These are phyloP conservation scores for Xylota sylvarum DNA, from an alignment of 2,888 invertebrate genomes.

Conservation along the genomic window DNA sequence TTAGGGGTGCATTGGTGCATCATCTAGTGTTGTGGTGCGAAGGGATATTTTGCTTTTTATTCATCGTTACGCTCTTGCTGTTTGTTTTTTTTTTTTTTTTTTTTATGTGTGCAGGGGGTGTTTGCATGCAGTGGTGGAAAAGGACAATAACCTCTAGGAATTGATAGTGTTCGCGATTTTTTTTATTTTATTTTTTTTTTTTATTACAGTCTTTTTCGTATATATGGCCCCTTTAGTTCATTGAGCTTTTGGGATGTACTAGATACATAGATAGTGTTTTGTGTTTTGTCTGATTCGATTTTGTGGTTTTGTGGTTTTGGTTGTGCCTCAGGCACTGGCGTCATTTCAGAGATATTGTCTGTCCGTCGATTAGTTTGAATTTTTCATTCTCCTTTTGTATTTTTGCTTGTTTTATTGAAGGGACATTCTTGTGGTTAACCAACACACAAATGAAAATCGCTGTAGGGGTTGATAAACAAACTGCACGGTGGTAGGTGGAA, in stretches of 20 bases:
- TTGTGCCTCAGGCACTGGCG: slow-evolving; percentile 44
- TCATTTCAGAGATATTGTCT: slow-evolving; percentile 12
- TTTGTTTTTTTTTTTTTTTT: slow-evolving; percentile 9
- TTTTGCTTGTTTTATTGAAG: slow-evolving; percentile 23
- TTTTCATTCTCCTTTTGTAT: not conserved
- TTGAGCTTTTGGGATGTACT: slow-evolving; percentile 56
- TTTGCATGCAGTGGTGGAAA: slow-evolving; percentile 46
- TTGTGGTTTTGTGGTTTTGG: slow-evolving; percentile 63
- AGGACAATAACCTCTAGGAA: slow-evolving; percentile 74
- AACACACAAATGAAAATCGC: slow-evolving; percentile 64
- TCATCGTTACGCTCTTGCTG: not conserved
- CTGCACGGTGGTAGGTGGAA: not conserved
- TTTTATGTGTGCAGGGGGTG: slow-evolving; percentile 11
- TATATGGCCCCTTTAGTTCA: slow-evolving; percentile 51
- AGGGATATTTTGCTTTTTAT: slow-evolving; percentile 34
- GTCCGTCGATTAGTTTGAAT: slow-evolving; percentile 20
- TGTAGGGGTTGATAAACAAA: slow-evolving; percentile 50
- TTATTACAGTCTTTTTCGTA: not conserved
- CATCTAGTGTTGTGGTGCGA: slow-evolving; percentile 40
- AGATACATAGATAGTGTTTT: slow-evolving; percentile 34
- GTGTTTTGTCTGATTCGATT: slow-evolving; percentile 69
- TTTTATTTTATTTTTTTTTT: slow-evolving; percentile 29
- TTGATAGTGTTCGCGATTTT: slow-evolving; percentile 63
- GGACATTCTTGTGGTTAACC: slow-evolving; percentile 62
- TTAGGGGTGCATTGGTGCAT: slow-evolving; percentile 52